Base-by-base conservation (phyloP, 2,888 invertebrate genomes). In the Melangyna quadrimaculata region DNA sequence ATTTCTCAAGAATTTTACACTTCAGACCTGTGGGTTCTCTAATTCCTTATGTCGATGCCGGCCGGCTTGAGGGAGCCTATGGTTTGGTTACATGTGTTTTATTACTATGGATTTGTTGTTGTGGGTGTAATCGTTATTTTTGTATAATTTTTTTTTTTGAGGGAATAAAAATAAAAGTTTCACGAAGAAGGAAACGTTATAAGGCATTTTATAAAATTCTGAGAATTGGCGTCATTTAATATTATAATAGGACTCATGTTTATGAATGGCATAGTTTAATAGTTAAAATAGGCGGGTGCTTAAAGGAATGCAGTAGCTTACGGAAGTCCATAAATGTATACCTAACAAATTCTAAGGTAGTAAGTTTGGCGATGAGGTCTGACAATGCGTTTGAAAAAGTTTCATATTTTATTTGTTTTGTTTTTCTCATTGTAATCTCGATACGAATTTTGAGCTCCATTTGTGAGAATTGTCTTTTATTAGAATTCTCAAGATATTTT, bases 1-100 rank as follows among this genome's bases (percentile, higher is more conserved):
- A 75, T 70, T 80, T 75, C 75, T 70, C 51, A 80, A 32, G 80
- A 80, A 80, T 70, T 75, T 63, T 24, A 69, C 45, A 53, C 74
- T 45, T 57, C 67, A 57, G 32, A n/a, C 27, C 40, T 32, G 8
- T 17, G 19, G 57, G 14, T 51, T 48, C 24, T 27, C 14, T 32
- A 43, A 37, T 24, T 22, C 14, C 51, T 14, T 24, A 19, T 53
- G 45, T n/a, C n/a, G 1, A n/a, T 27, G 1, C 3, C 22, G 14
- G 17, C 19, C 59, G 35, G 17, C 10, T 14, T 35, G 12, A 2
- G 27, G 55, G 63, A 32, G 45, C 78, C 71, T 53, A 70, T 67
- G 10, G n/a, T n/a, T n/a, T 22, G 45, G 67, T 69, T 70, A 78
- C 63, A 70, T 29, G 71, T 65, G 55, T 78, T 57, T 19, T 65